Evolutionary conservation across 2,888 invertebrate species (phyloP), one percentile per base, ranked within the genome.

Genomic region (Synergus umbraculus): DNA sequence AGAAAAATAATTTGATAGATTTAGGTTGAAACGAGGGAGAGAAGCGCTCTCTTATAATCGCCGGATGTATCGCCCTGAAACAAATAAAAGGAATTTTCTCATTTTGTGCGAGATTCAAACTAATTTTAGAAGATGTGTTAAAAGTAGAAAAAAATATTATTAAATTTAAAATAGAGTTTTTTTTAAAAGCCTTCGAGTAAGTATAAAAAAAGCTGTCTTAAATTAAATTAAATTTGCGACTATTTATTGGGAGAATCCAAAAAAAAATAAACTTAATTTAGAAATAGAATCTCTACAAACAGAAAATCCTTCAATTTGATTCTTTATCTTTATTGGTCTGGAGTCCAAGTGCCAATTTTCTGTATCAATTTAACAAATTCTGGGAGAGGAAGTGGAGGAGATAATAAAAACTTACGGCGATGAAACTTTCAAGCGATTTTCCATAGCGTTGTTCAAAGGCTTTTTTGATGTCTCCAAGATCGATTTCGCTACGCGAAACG

Each of bases 61-160:
- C 98, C 98, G 90, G 97, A 97, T 86, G 97, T 97, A 94, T 98
- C 98, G 90, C 95, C 97, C 97, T 97, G 95, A 91, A 96, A 95
- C 92, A 90, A 89, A 86, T 80, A 81, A 82, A 78, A 82, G 60
- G 60, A 63, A 63, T 63, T 29, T 63, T 63, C 60, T 63, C 60
- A 63, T 63, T 63, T 63, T 63, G 22, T 63, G 60, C 60, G 60
- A 63, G 60, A 63, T 63, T 63, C 60, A 29, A 29, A 29, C 22
- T 63, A 29, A 29, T 63, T 63, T 63, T 63, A 58, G 37, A 63
- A 22, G 15, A 29, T 22, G 12, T n/a, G 18, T 44, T n/a, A 76
- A 49, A 85, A 81, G 80, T 79, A 84, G 82, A 76, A 18, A 4
- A 76, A 58, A 76, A 49, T 67, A 44, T 9, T 43, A 66, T 22